These are phyloP conservation scores for Smutsia temminckii DNA, from an alignment of 2,797 vertebrate species.

Conservation along the genomic window DNA sequence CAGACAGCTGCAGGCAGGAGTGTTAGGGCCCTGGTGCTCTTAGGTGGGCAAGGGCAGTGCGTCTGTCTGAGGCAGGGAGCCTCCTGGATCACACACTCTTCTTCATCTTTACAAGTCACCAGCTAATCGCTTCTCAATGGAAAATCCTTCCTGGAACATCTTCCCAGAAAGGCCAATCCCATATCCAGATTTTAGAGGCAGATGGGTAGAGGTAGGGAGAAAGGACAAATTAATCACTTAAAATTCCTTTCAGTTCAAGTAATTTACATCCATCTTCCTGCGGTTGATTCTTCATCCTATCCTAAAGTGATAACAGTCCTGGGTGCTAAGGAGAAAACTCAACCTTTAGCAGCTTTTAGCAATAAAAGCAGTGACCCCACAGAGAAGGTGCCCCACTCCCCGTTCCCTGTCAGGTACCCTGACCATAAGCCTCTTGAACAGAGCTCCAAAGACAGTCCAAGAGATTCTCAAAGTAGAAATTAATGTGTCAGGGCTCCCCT, in stretches of 20 bases:
- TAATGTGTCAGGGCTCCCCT: not conserved
- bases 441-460: not conserved
- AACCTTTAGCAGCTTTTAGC: not conserved
- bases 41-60: not conserved
- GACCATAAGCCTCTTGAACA: not conserved
- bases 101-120: not conserved
- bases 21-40: fast-evolving
- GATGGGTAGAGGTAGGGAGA: not conserved
- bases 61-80: not conserved
- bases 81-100: not conserved
- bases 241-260: not conserved
- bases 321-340: not conserved
- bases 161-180: slow-evolving; percentile 3
- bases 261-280: not conserved
- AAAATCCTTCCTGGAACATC: not conserved
- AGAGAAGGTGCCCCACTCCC: not conserved
- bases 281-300: not conserved
- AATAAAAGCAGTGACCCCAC: not conserved
- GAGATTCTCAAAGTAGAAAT: not conserved
- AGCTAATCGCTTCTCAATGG: not conserved
- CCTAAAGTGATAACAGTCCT: not conserved
- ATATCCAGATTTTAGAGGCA: not conserved
- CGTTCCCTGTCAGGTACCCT: not conserved
- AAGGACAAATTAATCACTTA: not conserved
- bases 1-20: not conserved